Evolutionary conservation across 1,140 invertebrate species (phyloP), one percentile per base, ranked within the genome.

Genomic region (Lepidurus packardi): DNA sequence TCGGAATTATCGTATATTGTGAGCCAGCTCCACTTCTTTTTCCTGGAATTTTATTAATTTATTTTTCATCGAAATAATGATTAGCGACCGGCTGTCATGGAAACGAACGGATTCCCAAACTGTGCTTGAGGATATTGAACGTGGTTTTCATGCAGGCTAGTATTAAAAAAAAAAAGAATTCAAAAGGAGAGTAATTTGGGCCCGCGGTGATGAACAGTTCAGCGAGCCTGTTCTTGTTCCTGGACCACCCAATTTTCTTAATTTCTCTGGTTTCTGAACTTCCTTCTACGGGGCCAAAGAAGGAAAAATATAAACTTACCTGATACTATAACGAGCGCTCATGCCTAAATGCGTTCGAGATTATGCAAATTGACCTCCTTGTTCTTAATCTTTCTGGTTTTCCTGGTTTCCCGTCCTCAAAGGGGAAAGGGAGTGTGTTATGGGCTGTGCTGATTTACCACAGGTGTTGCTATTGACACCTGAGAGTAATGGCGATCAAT

Each of bases 401-500:
- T 65, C 53, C 53, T 65, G 16, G 53, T 65, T 65, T 21, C 53
- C 53, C 53, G 13, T n/a, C 7, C 7, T 1, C 1, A 16, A n/a
- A 7, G 21, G 53, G 53, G 9, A n/a, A 65, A 16, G 53, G 16
- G 53, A 65, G 34, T 4, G 34, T 34, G 34, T 4, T 34, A 34
- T 34, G 34, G 34, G 34, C 34, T 34, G 3, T 34, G 34, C 34
- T 34, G 34, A 34, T 34, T 34, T 34, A 34, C 2, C 34, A 65
- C 53, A 65, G 13, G 53, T 65, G 53, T 65, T 65, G 21, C 10
- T 65, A 65, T 65, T 21, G 53, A 65, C 53, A 21, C 53, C 53
- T 65, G 16, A 34, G 53, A 65, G 13, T 65, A 65, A 65, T 65
- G 53, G 13, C 21, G 53, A 65, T 65, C 53, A 65, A 65, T 65